These are phyloP conservation scores for Psittacus erithacus DNA, from an alignment of 2,113 vertebrate genomes.

Conservation along the genomic window DNA sequence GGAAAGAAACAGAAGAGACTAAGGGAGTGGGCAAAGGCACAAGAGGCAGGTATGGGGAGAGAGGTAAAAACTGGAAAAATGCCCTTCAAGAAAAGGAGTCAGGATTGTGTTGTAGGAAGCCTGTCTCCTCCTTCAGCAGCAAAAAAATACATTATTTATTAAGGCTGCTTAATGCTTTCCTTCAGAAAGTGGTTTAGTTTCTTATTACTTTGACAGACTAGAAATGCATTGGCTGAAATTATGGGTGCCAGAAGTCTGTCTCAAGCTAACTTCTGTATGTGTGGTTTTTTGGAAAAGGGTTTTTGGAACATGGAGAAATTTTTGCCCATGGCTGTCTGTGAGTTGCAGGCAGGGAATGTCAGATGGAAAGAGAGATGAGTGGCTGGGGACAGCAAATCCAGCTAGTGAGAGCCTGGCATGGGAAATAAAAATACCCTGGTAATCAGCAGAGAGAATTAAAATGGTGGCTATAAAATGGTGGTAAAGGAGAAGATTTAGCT, in stretches of 20 bases:
- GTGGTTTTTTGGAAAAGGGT: background rate
- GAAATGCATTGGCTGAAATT: background rate
- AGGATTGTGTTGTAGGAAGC: background rate
- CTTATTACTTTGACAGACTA: background rate
- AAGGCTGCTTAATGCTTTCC: background rate
- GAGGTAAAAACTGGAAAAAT: background rate
- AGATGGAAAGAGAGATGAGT: rapidly evolving
- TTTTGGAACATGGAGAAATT: rapidly evolving
- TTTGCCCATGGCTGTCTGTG: background rate
- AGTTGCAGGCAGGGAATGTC: background rate
- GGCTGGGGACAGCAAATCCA: background rate
- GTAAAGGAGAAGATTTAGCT: background rate
- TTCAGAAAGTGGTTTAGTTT: background rate
- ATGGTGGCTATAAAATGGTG: background rate
- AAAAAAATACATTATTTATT: background rate
- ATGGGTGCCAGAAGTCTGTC: background rate
- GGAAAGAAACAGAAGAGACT: background rate
- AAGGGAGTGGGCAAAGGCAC: background rate
- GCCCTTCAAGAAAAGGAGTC: background rate
- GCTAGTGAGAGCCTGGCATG: background rate
- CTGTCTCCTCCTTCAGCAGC: background rate
- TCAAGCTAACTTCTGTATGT: background rate
- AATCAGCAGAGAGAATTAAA: background rate
- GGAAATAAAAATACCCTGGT: background rate
- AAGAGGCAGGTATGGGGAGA: background rate